Percentiles rank a stretch among this genome's conserved stretches.
Conservation (phyloP, 2,797 vertebrate genomes). For the Rhinoraja longicauda region DNA sequence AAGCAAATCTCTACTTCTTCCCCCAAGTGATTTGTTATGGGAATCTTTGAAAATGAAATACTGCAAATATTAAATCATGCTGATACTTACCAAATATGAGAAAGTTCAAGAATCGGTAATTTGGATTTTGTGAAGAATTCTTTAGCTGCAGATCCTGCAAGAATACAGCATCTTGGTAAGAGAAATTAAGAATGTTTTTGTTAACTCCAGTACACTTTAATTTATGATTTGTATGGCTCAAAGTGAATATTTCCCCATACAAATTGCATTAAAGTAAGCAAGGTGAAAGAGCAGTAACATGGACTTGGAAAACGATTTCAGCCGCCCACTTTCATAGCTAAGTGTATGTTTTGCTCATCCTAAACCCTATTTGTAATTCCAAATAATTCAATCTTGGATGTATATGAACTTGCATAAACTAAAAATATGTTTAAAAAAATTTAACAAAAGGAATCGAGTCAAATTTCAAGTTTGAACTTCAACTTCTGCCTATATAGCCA, state of each 20-base stretch:
- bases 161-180: not conserved
- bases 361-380: too few species aligned
- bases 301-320: too few species aligned
- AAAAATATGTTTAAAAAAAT: not conserved
- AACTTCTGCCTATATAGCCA: too few species aligned
- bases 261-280: too few species aligned
- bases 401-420: not conserved
- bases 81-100: conserved; percentile 93
- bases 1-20: too few species aligned
- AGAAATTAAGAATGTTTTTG: not conserved
- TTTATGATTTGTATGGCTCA: not conserved
- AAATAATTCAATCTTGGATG: too few species aligned
- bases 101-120: conserved; percentile 96
- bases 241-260: not conserved
- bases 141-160: conserved; percentile 94
- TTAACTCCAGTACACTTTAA: too few species aligned
- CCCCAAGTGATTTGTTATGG: not conserved
- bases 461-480: too few species aligned
- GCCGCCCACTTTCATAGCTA: too few species aligned
- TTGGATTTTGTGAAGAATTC: conserved; percentile 99
- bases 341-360: too few species aligned
- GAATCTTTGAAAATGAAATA: not conserved
- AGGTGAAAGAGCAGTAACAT: too few species aligned
- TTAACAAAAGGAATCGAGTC: not conserved
- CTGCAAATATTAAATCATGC: not conserved